These are phyloP conservation scores for Leuctra nigra DNA, from an alignment of 2,888 invertebrate genomes.

Conservation along the genomic window DNA sequence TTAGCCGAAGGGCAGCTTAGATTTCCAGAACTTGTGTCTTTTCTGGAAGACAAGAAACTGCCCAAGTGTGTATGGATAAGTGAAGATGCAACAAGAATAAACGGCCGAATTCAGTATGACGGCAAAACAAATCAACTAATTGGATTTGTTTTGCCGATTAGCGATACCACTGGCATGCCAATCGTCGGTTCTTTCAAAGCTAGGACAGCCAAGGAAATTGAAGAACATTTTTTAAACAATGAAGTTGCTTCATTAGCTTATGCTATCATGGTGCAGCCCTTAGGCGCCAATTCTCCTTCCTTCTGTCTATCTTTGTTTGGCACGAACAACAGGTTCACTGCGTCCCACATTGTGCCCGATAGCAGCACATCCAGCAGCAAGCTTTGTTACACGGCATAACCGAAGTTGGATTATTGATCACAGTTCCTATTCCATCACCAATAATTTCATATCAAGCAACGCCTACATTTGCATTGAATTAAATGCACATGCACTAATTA, in stretches of 20 bases:
- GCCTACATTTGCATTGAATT: background rate
- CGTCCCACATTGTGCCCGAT: conserved; percentile 13
- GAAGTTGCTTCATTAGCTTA: conserved; percentile 13
- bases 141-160: conserved; percentile 10
- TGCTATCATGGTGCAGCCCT: conserved; percentile 22
- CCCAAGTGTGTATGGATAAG: conserved; percentile 1
- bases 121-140: conserved; percentile 2
- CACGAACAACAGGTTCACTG: conserved; percentile 20
- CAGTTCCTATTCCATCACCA: background rate
- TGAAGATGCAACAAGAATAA: conserved; percentile 16
- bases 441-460: background rate
- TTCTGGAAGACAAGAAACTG: conserved; percentile 1
- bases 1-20: background rate
- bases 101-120: background rate
- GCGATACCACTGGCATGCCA: background rate
- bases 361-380: too few relatives aligned
- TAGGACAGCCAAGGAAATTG: conserved; percentile 1
- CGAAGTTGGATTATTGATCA: too few relatives aligned
- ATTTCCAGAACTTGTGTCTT: conserved; percentile 11
- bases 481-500: background rate
- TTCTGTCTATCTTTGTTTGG: conserved; percentile 20
- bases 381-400: too few relatives aligned
- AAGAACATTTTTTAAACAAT: conserved; percentile 18
- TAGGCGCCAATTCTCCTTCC: conserved; percentile 2
- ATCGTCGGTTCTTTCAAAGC: background rate